Evolutionary conservation across 2,797 vertebrate species (phyloP).

Genomic region (Artibeus jamaicensis): DNA sequence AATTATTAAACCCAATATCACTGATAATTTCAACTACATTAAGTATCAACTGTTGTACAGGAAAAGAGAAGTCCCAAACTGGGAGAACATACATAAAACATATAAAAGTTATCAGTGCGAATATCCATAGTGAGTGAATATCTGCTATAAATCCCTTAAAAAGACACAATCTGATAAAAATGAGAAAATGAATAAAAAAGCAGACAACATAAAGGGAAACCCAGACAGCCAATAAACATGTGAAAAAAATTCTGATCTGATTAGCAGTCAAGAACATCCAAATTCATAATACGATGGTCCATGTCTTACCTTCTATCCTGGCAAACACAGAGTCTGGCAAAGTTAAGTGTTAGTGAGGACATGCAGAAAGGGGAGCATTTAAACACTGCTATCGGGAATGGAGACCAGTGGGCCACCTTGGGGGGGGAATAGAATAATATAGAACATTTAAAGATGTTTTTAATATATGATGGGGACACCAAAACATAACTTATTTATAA

Average conservation of each 20-base stretch:
- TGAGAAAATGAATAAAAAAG: not conserved
- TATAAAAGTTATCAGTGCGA: not conserved
- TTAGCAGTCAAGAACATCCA: not conserved
- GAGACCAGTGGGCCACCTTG: not conserved
- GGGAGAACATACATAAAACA: not conserved
- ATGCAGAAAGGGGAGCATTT: not conserved
- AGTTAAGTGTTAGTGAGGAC: not conserved
- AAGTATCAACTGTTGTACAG: not conserved
- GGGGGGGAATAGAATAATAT: not conserved
- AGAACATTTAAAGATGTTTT: not conserved
- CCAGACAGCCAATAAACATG: not conserved
- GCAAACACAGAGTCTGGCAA: rapidly evolving
- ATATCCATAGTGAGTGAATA: not conserved
- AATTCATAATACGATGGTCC: not conserved
- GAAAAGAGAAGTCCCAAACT: not conserved
- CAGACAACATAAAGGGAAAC: not conserved
- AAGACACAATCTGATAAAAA: not conserved
- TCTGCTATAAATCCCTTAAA: not conserved
- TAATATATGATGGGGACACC: not conserved
- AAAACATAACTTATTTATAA: not conserved
- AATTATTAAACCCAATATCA: not conserved
- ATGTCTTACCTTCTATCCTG: not conserved
- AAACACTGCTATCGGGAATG: not conserved
- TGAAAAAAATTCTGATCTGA: not conserved
- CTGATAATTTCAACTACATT: not conserved